These are phyloP conservation scores for Thyatira batis DNA, from an alignment of 2,888 invertebrate genomes.

Conservation along the genomic window DNA sequence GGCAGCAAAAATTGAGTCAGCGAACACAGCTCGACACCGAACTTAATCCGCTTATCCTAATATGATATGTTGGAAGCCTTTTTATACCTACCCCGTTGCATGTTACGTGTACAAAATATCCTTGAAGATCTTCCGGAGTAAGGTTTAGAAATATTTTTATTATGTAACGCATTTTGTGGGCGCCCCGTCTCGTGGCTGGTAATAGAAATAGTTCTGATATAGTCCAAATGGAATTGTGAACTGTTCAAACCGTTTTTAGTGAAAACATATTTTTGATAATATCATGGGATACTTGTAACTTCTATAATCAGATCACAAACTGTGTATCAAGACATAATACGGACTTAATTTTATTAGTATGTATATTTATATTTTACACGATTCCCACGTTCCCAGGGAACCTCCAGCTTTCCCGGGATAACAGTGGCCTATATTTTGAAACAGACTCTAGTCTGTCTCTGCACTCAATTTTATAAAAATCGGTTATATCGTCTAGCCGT, in stretches of 20 bases:
- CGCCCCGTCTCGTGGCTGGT: background rate
- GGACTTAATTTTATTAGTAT: too few relatives aligned
- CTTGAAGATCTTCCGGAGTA: background rate
- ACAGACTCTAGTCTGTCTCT: too few relatives aligned
- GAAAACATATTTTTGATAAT: background rate
- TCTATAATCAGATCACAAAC: too few relatives aligned
- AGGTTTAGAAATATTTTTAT: background rate
- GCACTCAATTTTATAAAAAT: too few relatives aligned
- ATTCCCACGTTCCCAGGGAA: too few relatives aligned
- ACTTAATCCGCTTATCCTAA: slow-evolving; percentile 68
- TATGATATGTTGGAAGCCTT: slow-evolving; percentile 59
- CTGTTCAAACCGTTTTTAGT: background rate
- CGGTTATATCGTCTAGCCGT: too few relatives aligned
- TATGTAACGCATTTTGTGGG: background rate
- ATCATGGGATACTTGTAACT: too few relatives aligned
- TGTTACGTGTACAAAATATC: background rate
- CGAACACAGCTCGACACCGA: slow-evolving; percentile 46
- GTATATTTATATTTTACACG: too few relatives aligned
- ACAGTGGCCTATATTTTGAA: too few relatives aligned
- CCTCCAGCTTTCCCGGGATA: too few relatives aligned
- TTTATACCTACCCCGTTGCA: slow-evolving; percentile 27
- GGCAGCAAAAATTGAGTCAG: slow-evolving; percentile 3
- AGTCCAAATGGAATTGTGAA: background rate
- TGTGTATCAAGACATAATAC: too few relatives aligned
- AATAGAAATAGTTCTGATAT: background rate